These are phyloP conservation scores for Eciton burchellii DNA, from an alignment of 1,140 invertebrate species.

Conservation along the genomic window DNA sequence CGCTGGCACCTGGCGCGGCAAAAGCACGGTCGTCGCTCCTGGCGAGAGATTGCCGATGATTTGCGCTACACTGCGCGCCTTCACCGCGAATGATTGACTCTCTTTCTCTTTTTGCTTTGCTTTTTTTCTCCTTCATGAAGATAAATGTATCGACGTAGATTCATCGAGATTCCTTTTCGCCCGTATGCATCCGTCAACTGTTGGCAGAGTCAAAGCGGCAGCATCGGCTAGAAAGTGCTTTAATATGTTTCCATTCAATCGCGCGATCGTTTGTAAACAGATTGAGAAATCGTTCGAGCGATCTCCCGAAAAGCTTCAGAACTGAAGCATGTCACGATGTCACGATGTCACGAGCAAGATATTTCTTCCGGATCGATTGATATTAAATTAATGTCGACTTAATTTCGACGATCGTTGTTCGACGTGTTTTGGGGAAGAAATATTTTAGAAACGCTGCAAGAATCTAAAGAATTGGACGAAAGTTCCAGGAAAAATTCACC, in stretches of 20 bases:
- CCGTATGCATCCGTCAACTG: constrained; percentile 21
- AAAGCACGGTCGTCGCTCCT: constrained; percentile 10
- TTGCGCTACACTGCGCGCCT: constrained; percentile 2
- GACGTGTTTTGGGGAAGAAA: neutral
- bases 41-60: constrained; percentile 10
- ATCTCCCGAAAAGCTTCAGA: neutral
- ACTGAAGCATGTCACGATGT: neutral
- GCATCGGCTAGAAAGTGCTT: constrained; percentile 7
- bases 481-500: neutral
- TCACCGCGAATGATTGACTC: neutral
- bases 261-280: constrained; percentile 25
- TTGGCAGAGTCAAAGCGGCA: neutral
- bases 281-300: neutral
- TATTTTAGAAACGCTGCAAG: neutral
- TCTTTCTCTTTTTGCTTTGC: no score
- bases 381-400: neutral
- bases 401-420: neutral
- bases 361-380: neutral
- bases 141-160: constrained; percentile 1
- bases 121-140: neutral
- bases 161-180: constrained; percentile 7
- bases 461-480: neutral
- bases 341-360: neutral
- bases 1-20: constrained; percentile 13
- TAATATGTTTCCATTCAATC: constrained; percentile 4